Evolutionary conservation across 1,140 invertebrate genomes (phyloP).

Genomic region (Neodiprion pinetum): DNA sequence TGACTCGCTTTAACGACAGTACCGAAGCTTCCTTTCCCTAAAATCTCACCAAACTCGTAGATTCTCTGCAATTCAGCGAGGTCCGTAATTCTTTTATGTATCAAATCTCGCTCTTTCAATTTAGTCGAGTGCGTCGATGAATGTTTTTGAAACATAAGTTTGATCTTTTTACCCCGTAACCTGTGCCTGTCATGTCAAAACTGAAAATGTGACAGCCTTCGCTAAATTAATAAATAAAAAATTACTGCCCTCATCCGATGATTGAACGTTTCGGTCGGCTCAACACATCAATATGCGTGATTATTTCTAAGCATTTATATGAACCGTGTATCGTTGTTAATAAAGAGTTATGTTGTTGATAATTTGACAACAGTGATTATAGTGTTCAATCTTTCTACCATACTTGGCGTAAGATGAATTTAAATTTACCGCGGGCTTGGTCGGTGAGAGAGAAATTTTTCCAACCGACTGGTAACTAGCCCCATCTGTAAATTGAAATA

Average conservation of each 20-base stretch:
- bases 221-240: not conserved
- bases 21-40: slow-evolving; percentile 65
- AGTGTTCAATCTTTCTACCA: too few species aligned
- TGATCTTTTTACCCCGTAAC: not conserved
- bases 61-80: slow-evolving; percentile 36
- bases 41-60: slow-evolving; percentile 46
- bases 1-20: slow-evolving; percentile 59
- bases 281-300: too few species aligned
- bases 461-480: not conserved
- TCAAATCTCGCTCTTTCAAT: slow-evolving; percentile 25
- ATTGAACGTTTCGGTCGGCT: too few species aligned
- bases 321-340: too few species aligned
- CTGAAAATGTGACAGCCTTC: too few species aligned
- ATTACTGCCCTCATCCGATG: not conserved
- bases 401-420: too few species aligned
- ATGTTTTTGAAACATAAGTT: slow-evolving; percentile 23
- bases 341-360: too few species aligned
- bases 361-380: too few species aligned
- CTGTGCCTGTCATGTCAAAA: slow-evolving; percentile 5
- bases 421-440: not conserved
- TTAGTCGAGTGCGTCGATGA: slow-evolving; percentile 17
- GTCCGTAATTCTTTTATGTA: slow-evolving; percentile 35
- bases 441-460: not conserved
- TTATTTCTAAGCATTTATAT: too few species aligned
- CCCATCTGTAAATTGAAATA: too few species aligned